Conservation (phyloP, 2,888 invertebrate species). For the Drosophila dives region DNA sequence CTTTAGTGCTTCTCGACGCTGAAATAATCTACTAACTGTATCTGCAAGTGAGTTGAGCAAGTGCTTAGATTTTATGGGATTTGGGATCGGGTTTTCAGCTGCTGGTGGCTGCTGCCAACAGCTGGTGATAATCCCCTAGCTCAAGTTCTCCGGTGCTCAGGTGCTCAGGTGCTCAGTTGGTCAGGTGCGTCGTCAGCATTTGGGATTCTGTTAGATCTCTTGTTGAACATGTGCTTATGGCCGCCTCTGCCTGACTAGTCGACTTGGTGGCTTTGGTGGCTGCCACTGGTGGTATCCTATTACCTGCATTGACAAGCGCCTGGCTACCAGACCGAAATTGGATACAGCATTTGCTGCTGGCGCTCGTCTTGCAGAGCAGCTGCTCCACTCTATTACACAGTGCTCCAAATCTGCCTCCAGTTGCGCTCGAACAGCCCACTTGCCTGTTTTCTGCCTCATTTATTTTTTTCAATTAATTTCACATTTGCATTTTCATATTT, state of each 20-base stretch:
- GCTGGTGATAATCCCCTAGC: slow-evolving; percentile 24
- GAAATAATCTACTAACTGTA: slow-evolving; percentile 6
- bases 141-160: slow-evolving; percentile 11
- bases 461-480: slow-evolving; percentile 75
- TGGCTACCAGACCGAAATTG: slow-evolving; percentile 70
- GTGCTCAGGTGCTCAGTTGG: slow-evolving; percentile 7
- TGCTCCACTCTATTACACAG: slow-evolving; percentile 23
- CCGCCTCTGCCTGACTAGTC: slow-evolving; percentile 44
- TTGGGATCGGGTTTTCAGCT: slow-evolving; percentile 32
- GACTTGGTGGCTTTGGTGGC: slow-evolving; percentile 9
- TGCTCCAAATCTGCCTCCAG: slow-evolving; percentile 11
- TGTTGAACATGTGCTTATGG: slow-evolving; percentile 76
- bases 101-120: slow-evolving; percentile 17
- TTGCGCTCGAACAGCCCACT: slow-evolving; percentile 57
- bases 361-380: slow-evolving; percentile 21
- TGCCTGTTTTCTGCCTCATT: slow-evolving; percentile 8
- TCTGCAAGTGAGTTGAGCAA: slow-evolving; percentile 5
- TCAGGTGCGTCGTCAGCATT: slow-evolving; percentile 50
- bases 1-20: background rate
- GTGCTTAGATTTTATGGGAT: slow-evolving; percentile 28
- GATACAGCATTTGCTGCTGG: slow-evolving; percentile 72
- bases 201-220: slow-evolving; percentile 51
- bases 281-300: slow-evolving; percentile 52
- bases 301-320: slow-evolving; percentile 64
- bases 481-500: slow-evolving; percentile 62